These are phyloP conservation scores for Boleophthalmus pectinirostris DNA, from an alignment of 2,113 vertebrate species.

Conservation along the genomic window DNA sequence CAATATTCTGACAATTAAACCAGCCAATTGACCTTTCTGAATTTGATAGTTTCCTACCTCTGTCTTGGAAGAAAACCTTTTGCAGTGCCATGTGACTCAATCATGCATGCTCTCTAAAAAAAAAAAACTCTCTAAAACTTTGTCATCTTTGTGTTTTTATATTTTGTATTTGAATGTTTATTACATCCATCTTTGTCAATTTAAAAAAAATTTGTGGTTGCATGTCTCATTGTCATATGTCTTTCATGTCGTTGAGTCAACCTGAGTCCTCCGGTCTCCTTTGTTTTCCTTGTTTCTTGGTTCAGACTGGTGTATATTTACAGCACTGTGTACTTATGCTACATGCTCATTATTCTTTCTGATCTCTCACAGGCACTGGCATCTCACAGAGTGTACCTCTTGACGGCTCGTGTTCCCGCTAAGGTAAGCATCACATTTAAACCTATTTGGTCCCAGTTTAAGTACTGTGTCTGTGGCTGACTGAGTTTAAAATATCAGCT, in stretches of 20 bases:
- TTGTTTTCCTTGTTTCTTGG: conserved; percentile 46
- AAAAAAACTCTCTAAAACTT: conserved; percentile 12
- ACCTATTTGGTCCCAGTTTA: background rate
- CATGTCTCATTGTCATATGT: conserved; percentile 27
- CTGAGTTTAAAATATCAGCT: background rate
- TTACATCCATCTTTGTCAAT: background rate
- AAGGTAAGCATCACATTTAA: conserved; percentile 82
- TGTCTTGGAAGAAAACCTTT: conserved; percentile 32
- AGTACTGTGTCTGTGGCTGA: background rate
- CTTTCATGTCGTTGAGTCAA: conserved; percentile 52
- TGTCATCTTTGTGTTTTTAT: background rate
- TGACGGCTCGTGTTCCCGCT: conserved; percentile 89
- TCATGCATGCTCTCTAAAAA: background rate
- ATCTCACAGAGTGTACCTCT: conserved; percentile 88
- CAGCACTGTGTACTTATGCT: conserved; percentile 46
- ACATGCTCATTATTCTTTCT: conserved; percentile 49
- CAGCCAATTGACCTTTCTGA: conserved; percentile 12
- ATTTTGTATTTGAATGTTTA: background rate
- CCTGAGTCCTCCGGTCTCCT: conserved; percentile 18
- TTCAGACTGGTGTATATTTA: conserved; percentile 26
- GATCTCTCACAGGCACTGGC: conserved; percentile 84
- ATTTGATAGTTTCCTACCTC: background rate
- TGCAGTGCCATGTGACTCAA: conserved; percentile 20
- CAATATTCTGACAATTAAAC: background rate
- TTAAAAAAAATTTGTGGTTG: background rate